Evolutionary conservation across 2,888 invertebrate species (phyloP).

Genomic region (Acanthosoma haemorrhoidale): DNA sequence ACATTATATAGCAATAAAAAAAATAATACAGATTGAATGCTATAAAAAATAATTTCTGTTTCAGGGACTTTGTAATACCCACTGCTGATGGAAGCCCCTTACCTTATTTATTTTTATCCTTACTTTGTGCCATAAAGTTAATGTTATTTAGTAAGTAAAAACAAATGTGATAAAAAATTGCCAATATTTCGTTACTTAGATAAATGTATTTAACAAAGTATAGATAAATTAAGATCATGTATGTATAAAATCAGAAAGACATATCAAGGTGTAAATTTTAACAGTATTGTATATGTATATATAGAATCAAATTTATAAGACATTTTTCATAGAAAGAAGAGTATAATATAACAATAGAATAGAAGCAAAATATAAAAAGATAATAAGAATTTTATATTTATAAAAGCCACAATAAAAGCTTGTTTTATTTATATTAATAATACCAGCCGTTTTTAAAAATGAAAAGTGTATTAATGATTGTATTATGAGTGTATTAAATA

Average conservation of each 20-base stretch:
- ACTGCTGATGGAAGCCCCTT: background rate
- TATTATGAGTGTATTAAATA: too few species aligned
- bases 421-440: too few species aligned
- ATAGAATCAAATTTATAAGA: constrained; percentile 8
- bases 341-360: too few species aligned
- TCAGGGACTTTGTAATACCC: constrained; percentile 1
- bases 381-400: too few species aligned
- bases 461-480: too few species aligned
- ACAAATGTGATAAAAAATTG: constrained; percentile 21
- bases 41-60: too few species aligned
- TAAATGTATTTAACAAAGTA: background rate
- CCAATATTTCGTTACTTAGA: constrained; percentile 25
- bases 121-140: constrained; percentile 21
- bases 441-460: too few species aligned
- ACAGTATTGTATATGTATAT: constrained; percentile 21
- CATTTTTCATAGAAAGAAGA: background rate
- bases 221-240: constrained; percentile 17
- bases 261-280: constrained; percentile 22
- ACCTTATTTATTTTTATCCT: constrained; percentile 13
- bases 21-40: too few species aligned
- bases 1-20: too few species aligned
- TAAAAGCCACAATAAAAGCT: too few species aligned
- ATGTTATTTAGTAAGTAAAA: constrained; percentile 19
- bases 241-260: constrained; percentile 19
- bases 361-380: too few species aligned